Base-by-base conservation (phyloP, 2,888 invertebrate genomes). In the Drosophila pegasa region DNA sequence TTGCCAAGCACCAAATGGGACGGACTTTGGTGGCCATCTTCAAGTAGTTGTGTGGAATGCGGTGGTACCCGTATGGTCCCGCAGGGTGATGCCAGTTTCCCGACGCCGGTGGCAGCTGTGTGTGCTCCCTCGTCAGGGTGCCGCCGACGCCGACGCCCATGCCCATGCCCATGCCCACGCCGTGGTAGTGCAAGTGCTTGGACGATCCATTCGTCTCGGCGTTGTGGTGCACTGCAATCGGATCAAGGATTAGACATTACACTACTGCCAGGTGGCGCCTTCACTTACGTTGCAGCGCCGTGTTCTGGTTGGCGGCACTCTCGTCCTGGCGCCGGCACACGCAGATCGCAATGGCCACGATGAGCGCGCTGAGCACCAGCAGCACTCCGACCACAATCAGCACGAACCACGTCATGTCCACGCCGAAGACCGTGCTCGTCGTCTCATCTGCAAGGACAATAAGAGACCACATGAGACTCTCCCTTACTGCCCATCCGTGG, bases 41-140 rank as follows among this genome's bases (percentile, higher is more conserved):
- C 93, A 92, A 92, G 92, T 91, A 92, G 87, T 91, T 92, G 92
- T 88, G 92, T 92, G 89, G 92, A 91, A 90, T 92, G 92, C 92
- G 91, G 92, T 90, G 92, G 92, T 92, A 92, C 92, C 92, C 91
- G 91, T 89, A 92, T 92, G 92, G 93, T 92, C 96, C 97, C 97
- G 96, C 97, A 97, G 97, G 97, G 97, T 95, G 96, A 96, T 94
- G 95, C 97, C 96, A 97, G 97, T 97, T 97, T 97, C 97, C 97
- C 97, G 96, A 96, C 93, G 93, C 93, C 65, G 93, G 82, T 92
- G 93, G 94, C 93, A 94, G 93, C 92, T 93, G 93, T 92, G 93
- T 92, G 89, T 92, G 93, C 76, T 93, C 93, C 90, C 93, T 93
- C 92, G 92, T 93, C 92, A 92, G 90, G 93, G 93, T 94, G 93